Evolutionary conservation across 1,140 invertebrate genomes (phyloP).

Genomic region (Schlechtendalia chinensis): DNA sequence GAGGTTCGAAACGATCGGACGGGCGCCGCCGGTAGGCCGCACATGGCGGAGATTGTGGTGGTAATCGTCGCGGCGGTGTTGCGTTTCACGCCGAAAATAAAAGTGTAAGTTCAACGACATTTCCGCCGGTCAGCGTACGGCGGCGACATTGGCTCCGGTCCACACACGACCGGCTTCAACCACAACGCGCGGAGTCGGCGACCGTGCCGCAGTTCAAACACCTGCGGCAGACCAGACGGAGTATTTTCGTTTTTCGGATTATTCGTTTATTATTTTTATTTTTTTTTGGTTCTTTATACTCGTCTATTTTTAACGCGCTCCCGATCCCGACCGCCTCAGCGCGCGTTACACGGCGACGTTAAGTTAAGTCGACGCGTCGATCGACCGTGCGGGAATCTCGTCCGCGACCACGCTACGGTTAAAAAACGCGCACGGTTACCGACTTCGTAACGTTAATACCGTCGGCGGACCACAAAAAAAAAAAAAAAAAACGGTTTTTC

Average conservation of each 20-base stretch:
- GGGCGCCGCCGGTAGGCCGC: too few species aligned
- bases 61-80: neutral
- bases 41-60: too few species aligned
- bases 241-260: neutral
- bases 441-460: too few species aligned
- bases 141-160: conserved; percentile 17
- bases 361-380: too few species aligned
- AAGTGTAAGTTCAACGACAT: conserved; percentile 31
- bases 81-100: conserved; percentile 30
- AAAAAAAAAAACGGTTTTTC: too few species aligned
- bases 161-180: neutral
- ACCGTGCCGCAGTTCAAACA: neutral
- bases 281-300: too few species aligned
- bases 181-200: neutral
- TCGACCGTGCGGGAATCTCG: too few species aligned
- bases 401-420: too few species aligned
- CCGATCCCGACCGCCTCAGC: neutral
- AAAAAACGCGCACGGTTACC: too few species aligned
- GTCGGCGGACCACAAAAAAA: too few species aligned
- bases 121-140: neutral
- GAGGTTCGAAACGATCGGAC: too few species aligned
- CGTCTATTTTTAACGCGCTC: conserved; percentile 10
- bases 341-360: too few species aligned
- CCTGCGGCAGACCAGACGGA: neutral
- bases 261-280: neutral